Percentiles rank a stretch among this genome's conserved stretches.
Evolutionary conservation across 2,797 vertebrate genomes (phyloP).

Genomic region (Karalla daura): DNA sequence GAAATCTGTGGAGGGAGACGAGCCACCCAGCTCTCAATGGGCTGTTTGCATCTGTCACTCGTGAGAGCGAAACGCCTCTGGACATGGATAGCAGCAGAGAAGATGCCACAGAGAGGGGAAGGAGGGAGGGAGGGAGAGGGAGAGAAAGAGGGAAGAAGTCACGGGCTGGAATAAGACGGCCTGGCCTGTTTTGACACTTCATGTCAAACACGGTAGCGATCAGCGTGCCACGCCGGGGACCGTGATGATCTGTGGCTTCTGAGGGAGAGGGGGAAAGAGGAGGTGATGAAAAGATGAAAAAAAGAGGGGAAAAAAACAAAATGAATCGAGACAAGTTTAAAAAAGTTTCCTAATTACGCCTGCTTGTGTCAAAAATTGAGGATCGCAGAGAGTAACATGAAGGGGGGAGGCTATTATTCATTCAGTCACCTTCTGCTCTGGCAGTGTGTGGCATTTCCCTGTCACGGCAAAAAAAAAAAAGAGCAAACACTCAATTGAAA

Average conservation of each 20-base stretch:
- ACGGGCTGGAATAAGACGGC: slow-evolving; percentile 55
- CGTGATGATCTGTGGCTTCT: slow-evolving; percentile 37
- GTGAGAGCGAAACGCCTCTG: slow-evolving; percentile 44
- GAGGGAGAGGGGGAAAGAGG: background rate
- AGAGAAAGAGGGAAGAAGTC: slow-evolving; percentile 44
- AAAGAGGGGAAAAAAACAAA: background rate
- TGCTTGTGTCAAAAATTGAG: background rate
- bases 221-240: slow-evolving; percentile 29
- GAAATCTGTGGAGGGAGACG: slow-evolving; percentile 29
- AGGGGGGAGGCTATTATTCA: slow-evolving; percentile 16
- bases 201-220: slow-evolving; percentile 59
- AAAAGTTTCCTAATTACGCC: background rate
- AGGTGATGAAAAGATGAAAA: slow-evolving; percentile 44
- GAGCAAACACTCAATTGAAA: slow-evolving; percentile 56
- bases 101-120: background rate
- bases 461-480: slow-evolving; percentile 37
- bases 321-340: background rate
- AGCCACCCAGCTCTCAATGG: slow-evolving; percentile 38
- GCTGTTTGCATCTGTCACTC: slow-evolving; percentile 59
- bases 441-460: slow-evolving; percentile 44
- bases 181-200: slow-evolving; percentile 58
- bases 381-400: background rate
- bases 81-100: slow-evolving; percentile 41
- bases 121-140: slow-evolving; percentile 12
- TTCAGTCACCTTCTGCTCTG: slow-evolving; percentile 31